phyloP scores from a whole-genome alignment of 2,888 invertebrate species.

The Serripes groenlandicus region DNA sequence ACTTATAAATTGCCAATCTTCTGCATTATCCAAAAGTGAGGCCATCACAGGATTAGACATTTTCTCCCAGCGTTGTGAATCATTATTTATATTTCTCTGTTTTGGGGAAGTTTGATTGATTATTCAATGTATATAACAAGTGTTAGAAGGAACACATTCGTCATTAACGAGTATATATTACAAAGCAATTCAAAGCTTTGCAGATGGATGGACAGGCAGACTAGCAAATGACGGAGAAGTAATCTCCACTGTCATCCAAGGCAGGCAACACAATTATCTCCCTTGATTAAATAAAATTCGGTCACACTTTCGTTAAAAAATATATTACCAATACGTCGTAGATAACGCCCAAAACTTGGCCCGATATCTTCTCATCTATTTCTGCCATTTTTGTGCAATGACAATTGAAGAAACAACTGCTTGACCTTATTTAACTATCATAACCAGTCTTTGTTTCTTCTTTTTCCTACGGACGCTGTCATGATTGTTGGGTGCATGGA shows the following conservation, averaged over 20 bases:
- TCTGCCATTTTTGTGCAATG: constrained; percentile 39
- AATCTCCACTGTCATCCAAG: too few relatives aligned
- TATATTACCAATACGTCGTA: constrained; percentile 47
- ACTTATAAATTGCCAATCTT: too few relatives aligned
- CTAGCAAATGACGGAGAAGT: background rate
- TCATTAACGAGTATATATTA: too few relatives aligned
- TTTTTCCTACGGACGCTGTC: constrained; percentile 9
- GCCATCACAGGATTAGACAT: too few relatives aligned
- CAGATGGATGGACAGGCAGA: background rate
- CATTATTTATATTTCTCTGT: too few relatives aligned
- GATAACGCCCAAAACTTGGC: constrained; percentile 36
- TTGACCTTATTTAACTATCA: background rate
- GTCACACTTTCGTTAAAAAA: background rate
- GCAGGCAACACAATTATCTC: background rate
- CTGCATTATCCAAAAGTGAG: too few relatives aligned
- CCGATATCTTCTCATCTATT: constrained; percentile 48
- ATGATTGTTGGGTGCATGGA: too few relatives aligned
- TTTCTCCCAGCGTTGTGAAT: too few relatives aligned
- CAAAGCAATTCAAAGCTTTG: too few relatives aligned
- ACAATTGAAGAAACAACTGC: background rate
- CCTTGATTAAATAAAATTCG: background rate
- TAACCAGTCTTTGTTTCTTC: background rate
- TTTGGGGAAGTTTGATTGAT: too few relatives aligned
- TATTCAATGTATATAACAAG: too few relatives aligned
- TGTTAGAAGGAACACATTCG: too few relatives aligned